Percentiles rank a stretch among this genome's conserved stretches.
These are phyloP conservation scores for Catostomus latipinnis DNA, from an alignment of 2,797 vertebrate species.

Conservation along the genomic window DNA sequence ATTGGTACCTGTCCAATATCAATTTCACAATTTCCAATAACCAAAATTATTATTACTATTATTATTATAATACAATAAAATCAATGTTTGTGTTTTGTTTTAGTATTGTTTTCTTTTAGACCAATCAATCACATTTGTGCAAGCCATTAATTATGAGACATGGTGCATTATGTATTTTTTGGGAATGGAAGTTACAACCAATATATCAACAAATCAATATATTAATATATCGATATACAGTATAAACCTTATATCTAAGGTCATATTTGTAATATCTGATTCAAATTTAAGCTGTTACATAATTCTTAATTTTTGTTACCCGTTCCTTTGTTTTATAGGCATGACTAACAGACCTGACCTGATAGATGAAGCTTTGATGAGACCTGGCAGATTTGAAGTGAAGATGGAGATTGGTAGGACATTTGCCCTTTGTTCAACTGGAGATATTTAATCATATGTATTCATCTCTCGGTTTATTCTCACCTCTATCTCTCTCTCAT, in stretches of 20 bases:
- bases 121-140: neutral
- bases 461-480: neutral
- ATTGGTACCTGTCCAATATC: no score
- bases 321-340: constrained; percentile 72
- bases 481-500: neutral
- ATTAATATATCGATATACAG: no score
- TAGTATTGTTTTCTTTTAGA: no score
- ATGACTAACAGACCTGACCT: constrained; percentile 99
- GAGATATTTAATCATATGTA: neutral
- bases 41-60: no score
- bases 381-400: constrained; percentile 95
- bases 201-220: no score
- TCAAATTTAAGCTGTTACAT: neutral
- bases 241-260: no score
- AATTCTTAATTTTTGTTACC: neutral
- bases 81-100: no score
- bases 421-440: neutral
- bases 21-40: no score
- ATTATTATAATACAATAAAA: no score
- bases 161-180: neutral
- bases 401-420: constrained; percentile 97
- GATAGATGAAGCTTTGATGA: constrained; percentile 96
- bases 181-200: no score
- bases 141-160: neutral
- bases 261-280: no score